A percentile compares a stretch with the other conserved stretches of the same genome.
These are phyloP conservation scores for Hephaestus fuliginosus DNA, from an alignment of 2,797 vertebrate genomes.

Conservation along the genomic window DNA sequence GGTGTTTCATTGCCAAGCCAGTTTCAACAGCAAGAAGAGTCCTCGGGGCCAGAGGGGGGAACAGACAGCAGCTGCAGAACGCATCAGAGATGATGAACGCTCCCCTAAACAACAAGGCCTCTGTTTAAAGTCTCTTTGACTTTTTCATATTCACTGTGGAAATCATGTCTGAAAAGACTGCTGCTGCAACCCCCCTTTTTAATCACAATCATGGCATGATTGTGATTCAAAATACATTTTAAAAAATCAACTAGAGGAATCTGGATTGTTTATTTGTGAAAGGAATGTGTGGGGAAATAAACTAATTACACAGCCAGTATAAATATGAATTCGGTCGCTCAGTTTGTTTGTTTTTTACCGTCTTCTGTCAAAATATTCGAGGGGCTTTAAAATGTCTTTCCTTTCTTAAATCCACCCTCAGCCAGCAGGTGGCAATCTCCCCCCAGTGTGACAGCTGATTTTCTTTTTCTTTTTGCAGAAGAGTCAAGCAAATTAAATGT, in stretches of 20 bases:
- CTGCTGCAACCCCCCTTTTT: background rate
- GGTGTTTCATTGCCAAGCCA: conserved; percentile 35
- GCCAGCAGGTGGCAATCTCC: conserved; percentile 73
- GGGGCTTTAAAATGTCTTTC: background rate
- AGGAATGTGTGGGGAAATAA: background rate
- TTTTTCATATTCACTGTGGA: conserved; percentile 36
- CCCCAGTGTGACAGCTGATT: background rate
- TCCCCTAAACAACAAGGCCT: conserved; percentile 67
- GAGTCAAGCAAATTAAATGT: conserved; percentile 2
- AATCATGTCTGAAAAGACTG: conserved; percentile 1
- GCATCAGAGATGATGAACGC: conserved; percentile 65
- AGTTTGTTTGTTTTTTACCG: background rate
- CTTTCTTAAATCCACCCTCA: background rate
- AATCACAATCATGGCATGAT: background rate
- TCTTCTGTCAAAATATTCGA: background rate
- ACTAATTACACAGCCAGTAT: background rate
- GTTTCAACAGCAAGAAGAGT: conserved; percentile 47
- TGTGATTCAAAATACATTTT: background rate
- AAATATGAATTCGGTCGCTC: background rate
- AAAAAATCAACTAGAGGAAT: background rate
- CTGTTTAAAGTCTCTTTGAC: conserved; percentile 54
- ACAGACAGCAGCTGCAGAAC: conserved; percentile 75
- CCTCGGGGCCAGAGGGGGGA: conserved; percentile 41
- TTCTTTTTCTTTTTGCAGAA: background rate
- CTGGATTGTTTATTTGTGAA: background rate